Percentiles rank a stretch among this genome's conserved stretches.
Conservation (phyloP, 2,888 invertebrate species). For the Cyrtodaria siliqua region DNA sequence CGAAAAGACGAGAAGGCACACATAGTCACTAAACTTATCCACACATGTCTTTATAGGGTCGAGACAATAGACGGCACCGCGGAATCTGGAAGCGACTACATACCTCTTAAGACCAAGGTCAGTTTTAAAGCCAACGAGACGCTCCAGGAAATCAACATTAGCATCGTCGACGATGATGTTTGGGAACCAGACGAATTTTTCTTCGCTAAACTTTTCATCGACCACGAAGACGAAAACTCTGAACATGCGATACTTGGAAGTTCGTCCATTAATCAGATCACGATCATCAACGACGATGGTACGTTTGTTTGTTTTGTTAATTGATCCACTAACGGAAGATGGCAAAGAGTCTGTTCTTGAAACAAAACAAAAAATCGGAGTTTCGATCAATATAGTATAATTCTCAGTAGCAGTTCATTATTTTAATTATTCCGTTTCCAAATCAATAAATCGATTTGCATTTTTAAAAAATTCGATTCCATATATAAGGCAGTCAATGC, state of each 20-base stretch:
- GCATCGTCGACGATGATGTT: conserved; percentile 88
- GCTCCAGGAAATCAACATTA: conserved; percentile 87
- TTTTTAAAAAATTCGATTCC: too few species aligned
- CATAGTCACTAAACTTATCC: too few species aligned
- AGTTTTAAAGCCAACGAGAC: conserved; percentile 87
- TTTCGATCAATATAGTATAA: too few species aligned
- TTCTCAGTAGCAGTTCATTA: too few species aligned
- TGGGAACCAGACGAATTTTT: conserved; percentile 90
- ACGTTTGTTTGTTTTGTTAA: too few species aligned
- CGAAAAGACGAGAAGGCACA: too few species aligned
- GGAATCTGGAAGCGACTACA: conserved; percentile 87
- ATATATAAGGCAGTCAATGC: too few species aligned
- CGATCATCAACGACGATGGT: conserved; percentile 89
- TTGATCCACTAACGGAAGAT: too few species aligned
- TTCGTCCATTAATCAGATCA: conserved; percentile 88
- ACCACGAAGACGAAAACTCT: conserved; percentile 78
- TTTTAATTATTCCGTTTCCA: too few species aligned
- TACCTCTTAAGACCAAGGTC: conserved; percentile 87
- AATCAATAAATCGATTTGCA: too few species aligned
- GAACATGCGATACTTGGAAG: conserved; percentile 87
- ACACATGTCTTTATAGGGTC: conserved; percentile 86
- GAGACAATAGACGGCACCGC: conserved; percentile 89
- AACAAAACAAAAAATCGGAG: too few species aligned
- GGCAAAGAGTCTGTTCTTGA: too few species aligned
- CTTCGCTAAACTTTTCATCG: conserved; percentile 87